phyloP scores from a whole-genome alignment of 2,113 vertebrate genomes.

The Sinocyclocheilus anshuiensis region DNA sequence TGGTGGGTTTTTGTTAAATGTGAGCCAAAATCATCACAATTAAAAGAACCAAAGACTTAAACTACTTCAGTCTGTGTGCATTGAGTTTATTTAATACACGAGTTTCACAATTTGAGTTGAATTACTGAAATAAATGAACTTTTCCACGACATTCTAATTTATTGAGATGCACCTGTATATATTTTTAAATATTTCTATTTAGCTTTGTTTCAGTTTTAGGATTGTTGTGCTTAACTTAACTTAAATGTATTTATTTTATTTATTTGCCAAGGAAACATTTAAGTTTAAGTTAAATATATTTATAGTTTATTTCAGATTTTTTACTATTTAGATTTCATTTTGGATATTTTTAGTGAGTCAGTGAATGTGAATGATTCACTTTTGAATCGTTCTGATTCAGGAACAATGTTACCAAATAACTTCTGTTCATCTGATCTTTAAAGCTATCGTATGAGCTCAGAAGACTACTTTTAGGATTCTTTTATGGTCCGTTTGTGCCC shows the following conservation, averaged over 20 bases:
- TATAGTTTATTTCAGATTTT: too few relatives aligned
- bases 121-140: too few relatives aligned
- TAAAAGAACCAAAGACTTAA: too few relatives aligned
- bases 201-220: not conserved
- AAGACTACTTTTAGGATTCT: not conserved
- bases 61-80: too few relatives aligned
- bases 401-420: not conserved
- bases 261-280: not conserved
- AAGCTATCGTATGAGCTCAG: not conserved
- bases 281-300: not conserved
- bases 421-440: not conserved
- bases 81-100: too few relatives aligned
- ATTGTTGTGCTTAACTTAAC: not conserved
- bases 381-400: not conserved
- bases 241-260: not conserved
- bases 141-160: too few relatives aligned
- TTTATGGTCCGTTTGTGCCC: not conserved
- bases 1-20: too few relatives aligned
- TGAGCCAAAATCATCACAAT: too few relatives aligned
- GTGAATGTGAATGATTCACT: not conserved
- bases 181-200: too few relatives aligned
- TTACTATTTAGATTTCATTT: not conserved
- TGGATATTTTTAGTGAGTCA: not conserved
- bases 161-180: too few relatives aligned
- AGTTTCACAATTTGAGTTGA: too few relatives aligned